These are phyloP conservation scores for Lepilemur ruficaudatus DNA, from an alignment of 2,797 vertebrate species.

Conservation along the genomic window DNA sequence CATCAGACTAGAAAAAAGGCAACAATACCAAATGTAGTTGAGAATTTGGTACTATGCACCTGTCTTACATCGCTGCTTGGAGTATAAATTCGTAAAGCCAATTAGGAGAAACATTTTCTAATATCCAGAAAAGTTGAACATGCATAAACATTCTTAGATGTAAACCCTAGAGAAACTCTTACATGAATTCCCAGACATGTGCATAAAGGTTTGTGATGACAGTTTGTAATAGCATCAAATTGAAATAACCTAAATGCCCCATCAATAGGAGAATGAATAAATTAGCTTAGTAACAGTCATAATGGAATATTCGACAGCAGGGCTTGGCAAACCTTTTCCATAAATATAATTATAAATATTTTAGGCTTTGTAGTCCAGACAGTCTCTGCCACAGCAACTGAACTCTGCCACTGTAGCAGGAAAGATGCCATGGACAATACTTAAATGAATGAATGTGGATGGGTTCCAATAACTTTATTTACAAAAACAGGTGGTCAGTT, in stretches of 20 bases:
- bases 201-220: background rate
- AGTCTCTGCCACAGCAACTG: background rate
- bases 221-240: background rate
- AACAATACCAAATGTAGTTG: background rate
- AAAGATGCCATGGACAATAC: background rate
- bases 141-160: background rate
- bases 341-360: background rate
- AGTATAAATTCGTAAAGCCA: background rate
- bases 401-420: background rate
- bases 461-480: background rate
- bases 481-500: background rate
- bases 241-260: background rate
- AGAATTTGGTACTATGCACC: background rate
- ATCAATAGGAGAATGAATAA: background rate
- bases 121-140: background rate
- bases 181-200: background rate
- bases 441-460: background rate
- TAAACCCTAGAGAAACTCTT: background rate
- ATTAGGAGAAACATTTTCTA: background rate
- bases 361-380: background rate
- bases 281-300: background rate
- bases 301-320: background rate
- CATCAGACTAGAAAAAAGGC: background rate
- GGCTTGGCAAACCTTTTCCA: background rate
- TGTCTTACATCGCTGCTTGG: background rate